Conservation (phyloP, 2,797 vertebrate species). For the Lacerta bilineata region DNA sequence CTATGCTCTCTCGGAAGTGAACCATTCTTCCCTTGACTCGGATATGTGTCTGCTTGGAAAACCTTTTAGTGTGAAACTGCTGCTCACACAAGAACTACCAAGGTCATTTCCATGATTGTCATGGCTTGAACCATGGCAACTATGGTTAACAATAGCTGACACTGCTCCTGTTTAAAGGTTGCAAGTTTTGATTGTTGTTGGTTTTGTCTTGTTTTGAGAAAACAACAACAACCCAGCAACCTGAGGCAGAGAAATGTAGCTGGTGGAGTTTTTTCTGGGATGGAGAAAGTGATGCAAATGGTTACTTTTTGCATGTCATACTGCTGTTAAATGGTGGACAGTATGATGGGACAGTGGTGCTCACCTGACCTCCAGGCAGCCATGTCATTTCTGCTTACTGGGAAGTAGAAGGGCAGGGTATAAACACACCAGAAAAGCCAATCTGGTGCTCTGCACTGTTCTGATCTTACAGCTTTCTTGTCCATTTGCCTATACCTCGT, state of each 20-base stretch:
- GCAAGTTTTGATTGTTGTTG: neutral
- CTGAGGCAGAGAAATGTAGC: neutral
- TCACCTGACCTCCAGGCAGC: no score
- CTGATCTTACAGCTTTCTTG: no score
- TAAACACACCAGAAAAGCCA: no score
- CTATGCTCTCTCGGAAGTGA: neutral
- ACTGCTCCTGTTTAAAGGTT: neutral
- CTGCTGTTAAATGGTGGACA: no score
- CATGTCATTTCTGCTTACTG: no score
- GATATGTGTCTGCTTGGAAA: neutral
- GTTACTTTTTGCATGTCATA: no score
- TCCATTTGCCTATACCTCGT: no score
- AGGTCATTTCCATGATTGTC: neutral
- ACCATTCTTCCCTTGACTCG: neutral
- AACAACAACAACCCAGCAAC: neutral
- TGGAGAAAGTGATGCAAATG: no score
- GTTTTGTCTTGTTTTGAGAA: no score
- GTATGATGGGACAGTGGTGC: no score
- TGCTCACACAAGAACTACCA: neutral
- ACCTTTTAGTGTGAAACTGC: neutral
- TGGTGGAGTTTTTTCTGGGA: neutral
- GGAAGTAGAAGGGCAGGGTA: no score
- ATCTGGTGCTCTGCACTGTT: no score
- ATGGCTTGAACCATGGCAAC: neutral
- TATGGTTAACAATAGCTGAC: neutral